Conservation (phyloP, 2,797 vertebrate genomes). For the Danio choprae region DNA sequence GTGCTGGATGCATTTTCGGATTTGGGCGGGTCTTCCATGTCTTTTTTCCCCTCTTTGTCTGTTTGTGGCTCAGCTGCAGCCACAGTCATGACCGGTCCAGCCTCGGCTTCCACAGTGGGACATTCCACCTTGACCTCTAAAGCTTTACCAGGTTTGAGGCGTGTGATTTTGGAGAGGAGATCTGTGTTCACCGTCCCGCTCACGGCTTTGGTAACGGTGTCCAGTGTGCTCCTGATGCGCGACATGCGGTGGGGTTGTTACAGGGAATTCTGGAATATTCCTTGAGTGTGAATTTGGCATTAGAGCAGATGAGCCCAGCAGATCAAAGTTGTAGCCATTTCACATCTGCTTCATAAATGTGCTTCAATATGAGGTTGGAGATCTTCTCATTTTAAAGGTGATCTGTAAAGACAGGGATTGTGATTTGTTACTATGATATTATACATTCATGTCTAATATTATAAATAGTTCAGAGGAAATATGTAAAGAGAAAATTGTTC, state of each 20-base stretch:
- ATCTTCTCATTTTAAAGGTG: conserved; percentile 11
- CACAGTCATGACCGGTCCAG: conserved; percentile 49
- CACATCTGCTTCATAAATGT: not conserved
- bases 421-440: not conserved
- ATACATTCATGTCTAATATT: not conserved
- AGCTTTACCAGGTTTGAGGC: conserved; percentile 78
- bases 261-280: conserved; percentile 16
- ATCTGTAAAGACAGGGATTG: conserved; percentile 25
- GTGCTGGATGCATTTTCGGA: conserved; percentile 60
- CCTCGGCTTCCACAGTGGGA: conserved; percentile 24
- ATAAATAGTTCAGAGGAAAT: not conserved
- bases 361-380: not conserved
- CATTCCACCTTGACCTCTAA: conserved; percentile 61
- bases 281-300: conserved; percentile 3
- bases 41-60: conserved; percentile 28
- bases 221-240: conserved; percentile 90
- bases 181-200: conserved; percentile 84
- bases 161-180: conserved; percentile 87
- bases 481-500: too few species aligned
- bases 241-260: conserved; percentile 83
- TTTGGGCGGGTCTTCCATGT: conserved; percentile 26
- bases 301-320: conserved; percentile 8
- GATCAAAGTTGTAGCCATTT: conserved; percentile 4
- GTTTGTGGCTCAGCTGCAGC: conserved; percentile 67
- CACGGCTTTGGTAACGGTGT: conserved; percentile 91